phyloP scores from a whole-genome alignment of 2,113 vertebrate genomes.

The Dromas ardeola region DNA sequence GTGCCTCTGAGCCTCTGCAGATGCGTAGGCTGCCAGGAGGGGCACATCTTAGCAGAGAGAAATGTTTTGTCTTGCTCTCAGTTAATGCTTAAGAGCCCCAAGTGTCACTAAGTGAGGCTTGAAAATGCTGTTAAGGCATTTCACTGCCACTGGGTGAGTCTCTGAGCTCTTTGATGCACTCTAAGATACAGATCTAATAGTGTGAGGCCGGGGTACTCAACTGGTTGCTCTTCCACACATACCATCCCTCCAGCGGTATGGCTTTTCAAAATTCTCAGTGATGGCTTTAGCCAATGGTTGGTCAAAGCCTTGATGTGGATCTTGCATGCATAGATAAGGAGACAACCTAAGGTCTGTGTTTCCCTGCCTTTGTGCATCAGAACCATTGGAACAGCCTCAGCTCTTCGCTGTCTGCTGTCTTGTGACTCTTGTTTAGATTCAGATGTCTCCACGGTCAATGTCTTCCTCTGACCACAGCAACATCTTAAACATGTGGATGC shows the following conservation, averaged over 20 bases:
- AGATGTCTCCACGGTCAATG: not conserved
- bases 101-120: not conserved
- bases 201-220: not conserved
- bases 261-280: not conserved
- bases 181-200: not conserved
- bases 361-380: not conserved
- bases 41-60: not conserved
- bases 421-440: not conserved
- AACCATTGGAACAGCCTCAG: not conserved
- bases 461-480: not conserved
- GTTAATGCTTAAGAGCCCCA: not conserved
- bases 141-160: not conserved
- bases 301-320: not conserved
- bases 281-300: not conserved
- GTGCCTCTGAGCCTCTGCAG: not conserved
- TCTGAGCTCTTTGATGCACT: not conserved
- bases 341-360: not conserved
- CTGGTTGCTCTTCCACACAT: not conserved
- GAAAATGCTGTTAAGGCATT: not conserved
- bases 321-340: accelerated
- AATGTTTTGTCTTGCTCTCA: not conserved
- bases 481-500: not conserved
- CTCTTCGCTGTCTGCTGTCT: not conserved
- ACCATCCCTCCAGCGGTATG: not conserved
- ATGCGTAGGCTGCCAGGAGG: not conserved